These are phyloP conservation scores for Ochotona curzoniae DNA, from an alignment of 2,113 vertebrate genomes.

Conservation along the genomic window DNA sequence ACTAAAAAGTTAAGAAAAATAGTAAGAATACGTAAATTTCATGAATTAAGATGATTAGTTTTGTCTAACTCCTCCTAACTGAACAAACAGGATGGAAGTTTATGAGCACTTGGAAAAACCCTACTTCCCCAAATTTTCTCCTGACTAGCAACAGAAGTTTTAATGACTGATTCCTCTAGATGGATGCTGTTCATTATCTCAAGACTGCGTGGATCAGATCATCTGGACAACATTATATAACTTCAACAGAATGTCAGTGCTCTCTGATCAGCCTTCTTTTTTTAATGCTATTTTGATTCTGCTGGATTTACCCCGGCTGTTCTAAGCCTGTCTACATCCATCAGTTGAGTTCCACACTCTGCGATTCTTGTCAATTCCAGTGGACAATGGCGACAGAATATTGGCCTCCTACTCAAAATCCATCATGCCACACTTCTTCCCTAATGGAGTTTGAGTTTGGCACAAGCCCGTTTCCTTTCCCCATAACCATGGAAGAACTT, in stretches of 20 bases:
- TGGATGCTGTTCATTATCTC: not conserved
- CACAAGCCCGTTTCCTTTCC: too few relatives aligned
- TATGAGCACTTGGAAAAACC: not conserved
- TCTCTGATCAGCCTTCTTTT: not conserved
- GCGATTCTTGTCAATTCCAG: not conserved
- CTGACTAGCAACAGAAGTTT: not conserved
- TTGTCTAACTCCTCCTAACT: not conserved
- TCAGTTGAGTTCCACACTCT: not conserved
- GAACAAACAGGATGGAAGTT: not conserved
- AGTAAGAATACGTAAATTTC: not conserved
- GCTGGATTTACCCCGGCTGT: not conserved
- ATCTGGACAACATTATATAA: not conserved
- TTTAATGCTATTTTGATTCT: not conserved
- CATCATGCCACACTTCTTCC: not conserved
- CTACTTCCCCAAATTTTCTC: not conserved
- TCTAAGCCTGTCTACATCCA: not conserved
- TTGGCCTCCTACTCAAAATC: not conserved
- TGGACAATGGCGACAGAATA: not conserved
- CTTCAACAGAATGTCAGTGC: not conserved
- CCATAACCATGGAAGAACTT: too few relatives aligned
- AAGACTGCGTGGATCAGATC: not conserved
- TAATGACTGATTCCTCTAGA: not conserved
- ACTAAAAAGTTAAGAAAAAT: not conserved
- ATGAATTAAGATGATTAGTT: not conserved
- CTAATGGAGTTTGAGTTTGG: not conserved